Base-by-base conservation (phyloP, 2,113 vertebrate genomes). In the Myotis davidii region DNA sequence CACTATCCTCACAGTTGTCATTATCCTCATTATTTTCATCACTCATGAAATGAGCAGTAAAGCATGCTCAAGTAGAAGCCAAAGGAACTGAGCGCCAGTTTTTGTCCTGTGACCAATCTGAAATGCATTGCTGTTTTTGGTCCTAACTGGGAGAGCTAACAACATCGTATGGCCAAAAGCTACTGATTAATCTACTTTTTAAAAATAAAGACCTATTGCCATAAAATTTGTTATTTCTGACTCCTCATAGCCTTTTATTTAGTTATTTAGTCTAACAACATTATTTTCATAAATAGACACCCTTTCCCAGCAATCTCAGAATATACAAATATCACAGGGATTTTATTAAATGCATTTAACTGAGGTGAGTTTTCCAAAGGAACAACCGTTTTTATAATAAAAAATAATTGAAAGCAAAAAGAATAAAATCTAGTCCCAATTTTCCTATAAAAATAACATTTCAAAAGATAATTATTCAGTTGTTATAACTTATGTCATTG, bases 11-110 rank as follows among this genome's bases (percentile, higher is more conserved):
- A 78, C 1, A 64, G 74, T 85, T 90, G 79, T 79, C 67, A 56
- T 94, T 91, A 79, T n/a, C 54, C 76, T 90, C 85, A 77, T 65
- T 93, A 81, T 81, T 88, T 93, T 82, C 90, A 96, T 88, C 92
- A 88, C 73, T 97, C 87, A 70, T 83, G 90, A 96, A 97, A 96
- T 95, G 90, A 96, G 90, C 34, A 37, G 4, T 78, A 45, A 2
- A 69, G 11, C 50, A 82, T 29, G 17, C 29, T 96, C 65, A 48
- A 88, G 23, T 48, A 59, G 95, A 96, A 78, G 45, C 88, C 54
- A 70, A 88, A 65, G 65, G 23, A 73, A 54, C 4, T 1, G 48
- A 69, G 18, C 65, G 81, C 27, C 77, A 82, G 21, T 85, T 74
- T 88, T 37, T 79, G 32, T 76, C 34, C 39, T 83, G 42, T 74